Percentiles rank a stretch among this genome's conserved stretches.
Conservation (phyloP, 2,113 vertebrate genomes). For the Menura novaehollandiae region DNA sequence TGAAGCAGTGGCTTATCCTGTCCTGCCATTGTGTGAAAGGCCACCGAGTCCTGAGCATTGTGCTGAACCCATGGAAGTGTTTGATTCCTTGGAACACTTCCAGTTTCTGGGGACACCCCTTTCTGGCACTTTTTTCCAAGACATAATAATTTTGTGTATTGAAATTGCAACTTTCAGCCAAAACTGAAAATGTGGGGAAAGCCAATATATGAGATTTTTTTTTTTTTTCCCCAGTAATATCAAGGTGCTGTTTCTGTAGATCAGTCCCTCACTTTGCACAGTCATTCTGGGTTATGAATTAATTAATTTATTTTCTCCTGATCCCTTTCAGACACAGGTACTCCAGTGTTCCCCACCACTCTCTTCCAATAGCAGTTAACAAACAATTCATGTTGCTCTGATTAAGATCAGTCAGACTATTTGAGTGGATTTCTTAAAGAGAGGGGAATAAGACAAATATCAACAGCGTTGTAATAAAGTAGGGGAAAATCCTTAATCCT, state of each 20-base stretch:
- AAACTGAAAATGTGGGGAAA: not conserved
- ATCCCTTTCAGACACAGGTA: not conserved
- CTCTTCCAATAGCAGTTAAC: not conserved
- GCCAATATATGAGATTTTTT: not conserved
- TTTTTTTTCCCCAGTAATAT: not conserved
- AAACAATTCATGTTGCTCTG: not conserved
- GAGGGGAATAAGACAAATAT: not conserved
- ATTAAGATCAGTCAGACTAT: not conserved
- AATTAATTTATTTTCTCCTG: not conserved
- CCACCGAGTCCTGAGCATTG: not conserved
- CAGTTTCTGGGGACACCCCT: not conserved
- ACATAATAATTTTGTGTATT: fast-evolving
- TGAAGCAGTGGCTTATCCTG: not conserved
- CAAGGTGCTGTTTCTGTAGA: not conserved
- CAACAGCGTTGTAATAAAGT: not conserved
- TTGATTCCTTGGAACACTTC: not conserved
- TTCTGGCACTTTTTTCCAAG: not conserved
- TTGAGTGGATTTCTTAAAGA: not conserved
- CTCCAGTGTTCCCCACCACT: fast-evolving
- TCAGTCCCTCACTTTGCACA: not conserved
- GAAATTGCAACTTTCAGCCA: not conserved
- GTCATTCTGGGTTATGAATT: not conserved
- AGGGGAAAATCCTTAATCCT: not conserved
- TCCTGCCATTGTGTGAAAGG: not conserved
- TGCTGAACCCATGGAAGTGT: not conserved